These are phyloP conservation scores for Sinocyclocheilus anophthalmus DNA, from an alignment of 2,113 vertebrate species.

Conservation along the genomic window DNA sequence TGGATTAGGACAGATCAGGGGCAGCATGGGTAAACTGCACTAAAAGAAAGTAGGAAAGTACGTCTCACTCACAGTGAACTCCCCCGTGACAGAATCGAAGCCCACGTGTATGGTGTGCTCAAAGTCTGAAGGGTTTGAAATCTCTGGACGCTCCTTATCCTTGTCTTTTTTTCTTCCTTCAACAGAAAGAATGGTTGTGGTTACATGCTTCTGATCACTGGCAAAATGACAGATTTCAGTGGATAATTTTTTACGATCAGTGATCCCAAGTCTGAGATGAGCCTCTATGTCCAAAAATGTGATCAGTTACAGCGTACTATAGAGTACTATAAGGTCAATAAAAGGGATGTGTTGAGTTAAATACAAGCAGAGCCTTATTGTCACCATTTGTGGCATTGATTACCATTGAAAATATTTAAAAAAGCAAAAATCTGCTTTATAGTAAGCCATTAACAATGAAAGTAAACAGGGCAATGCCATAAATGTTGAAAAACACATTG, in stretches of 20 bases:
- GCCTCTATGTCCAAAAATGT: not conserved
- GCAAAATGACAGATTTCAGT: not conserved
- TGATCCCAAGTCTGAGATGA: not conserved
- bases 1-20: not conserved
- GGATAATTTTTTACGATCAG: not conserved
- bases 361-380: not conserved
- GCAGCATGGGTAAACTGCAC: not conserved
- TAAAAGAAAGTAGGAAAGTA: not conserved
- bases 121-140: constrained; percentile 95
- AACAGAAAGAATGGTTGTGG: constrained; percentile 29
- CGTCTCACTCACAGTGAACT: constrained; percentile 89
- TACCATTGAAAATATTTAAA: not conserved
- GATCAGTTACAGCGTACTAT: not conserved
- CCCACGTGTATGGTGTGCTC: constrained; percentile 98
- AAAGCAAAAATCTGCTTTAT: not conserved
- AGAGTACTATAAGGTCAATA: not conserved
- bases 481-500: too few relatives aligned
- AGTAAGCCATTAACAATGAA: not conserved
- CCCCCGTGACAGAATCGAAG: constrained; percentile 95
- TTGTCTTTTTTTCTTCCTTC: constrained; percentile 90
- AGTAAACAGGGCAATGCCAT: not conserved
- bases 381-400: not conserved
- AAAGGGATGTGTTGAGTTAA: not conserved
- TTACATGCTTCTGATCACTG: constrained; percentile 13
- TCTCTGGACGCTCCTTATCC: constrained; percentile 96